Evolutionary conservation across 2,797 vertebrate genomes (phyloP).

Genomic region (Gallinago nigripennis): DNA sequence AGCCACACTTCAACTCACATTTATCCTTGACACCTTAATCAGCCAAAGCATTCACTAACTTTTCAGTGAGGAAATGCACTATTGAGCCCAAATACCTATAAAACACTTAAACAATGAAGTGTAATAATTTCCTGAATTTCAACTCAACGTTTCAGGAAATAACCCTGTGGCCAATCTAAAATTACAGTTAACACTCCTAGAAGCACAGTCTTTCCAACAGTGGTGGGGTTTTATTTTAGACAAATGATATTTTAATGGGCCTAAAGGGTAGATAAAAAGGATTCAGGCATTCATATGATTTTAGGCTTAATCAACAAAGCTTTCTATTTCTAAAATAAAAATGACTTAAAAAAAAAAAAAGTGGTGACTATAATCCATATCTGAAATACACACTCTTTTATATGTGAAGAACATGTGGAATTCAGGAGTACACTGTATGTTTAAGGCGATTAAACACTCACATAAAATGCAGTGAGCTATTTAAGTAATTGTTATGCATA

Average conservation of each 20-base stretch:
- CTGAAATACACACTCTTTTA: neutral
- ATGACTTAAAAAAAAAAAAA: neutral
- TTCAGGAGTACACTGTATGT: neutral
- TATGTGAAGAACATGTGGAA: neutral
- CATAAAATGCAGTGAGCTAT: neutral
- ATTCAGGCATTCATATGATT: neutral
- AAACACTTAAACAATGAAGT: neutral
- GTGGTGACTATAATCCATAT: neutral
- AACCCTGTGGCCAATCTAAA: neutral
- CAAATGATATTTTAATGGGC: neutral
- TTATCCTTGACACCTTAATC: slow-evolving; percentile 24
- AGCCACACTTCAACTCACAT: slow-evolving; percentile 20
- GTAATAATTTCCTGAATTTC: slow-evolving; percentile 25
- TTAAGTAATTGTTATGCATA: neutral
- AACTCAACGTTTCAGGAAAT: neutral
- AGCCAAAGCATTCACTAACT: neutral
- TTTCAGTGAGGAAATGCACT: neutral
- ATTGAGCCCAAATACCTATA: neutral
- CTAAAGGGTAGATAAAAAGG: neutral
- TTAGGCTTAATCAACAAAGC: neutral
- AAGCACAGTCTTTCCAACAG: neutral
- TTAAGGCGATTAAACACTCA: neutral
- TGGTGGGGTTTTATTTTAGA: neutral
- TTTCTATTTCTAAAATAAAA: neutral
- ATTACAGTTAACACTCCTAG: neutral